These are phyloP conservation scores for Polylopha cassiicola DNA, from an alignment of 2,888 invertebrate genomes.

Conservation along the genomic window DNA sequence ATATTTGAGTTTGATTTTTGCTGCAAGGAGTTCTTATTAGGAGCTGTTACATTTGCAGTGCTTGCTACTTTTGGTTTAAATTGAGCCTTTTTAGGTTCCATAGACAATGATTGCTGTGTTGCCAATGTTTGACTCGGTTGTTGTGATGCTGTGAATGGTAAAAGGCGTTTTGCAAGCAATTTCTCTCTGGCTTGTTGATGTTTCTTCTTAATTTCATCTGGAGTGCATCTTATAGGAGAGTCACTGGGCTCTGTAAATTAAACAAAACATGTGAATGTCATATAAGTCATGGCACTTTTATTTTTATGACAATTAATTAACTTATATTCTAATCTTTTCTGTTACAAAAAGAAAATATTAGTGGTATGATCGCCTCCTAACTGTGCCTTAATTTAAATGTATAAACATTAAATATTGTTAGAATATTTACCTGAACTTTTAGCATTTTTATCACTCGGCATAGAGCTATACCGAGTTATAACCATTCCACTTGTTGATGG, in stretches of 20 bases:
- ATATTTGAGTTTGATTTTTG: constrained; percentile 12
- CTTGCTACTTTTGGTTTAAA: constrained; percentile 51
- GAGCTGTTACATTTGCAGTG: constrained; percentile 15
- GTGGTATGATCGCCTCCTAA: no score
- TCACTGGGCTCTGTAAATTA: constrained; percentile 34
- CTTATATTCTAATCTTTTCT: no score
- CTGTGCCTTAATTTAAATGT: neutral
- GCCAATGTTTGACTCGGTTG: constrained; percentile 28
- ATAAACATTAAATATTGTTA: neutral
- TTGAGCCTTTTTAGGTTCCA: constrained; percentile 24
- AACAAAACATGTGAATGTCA: neutral
- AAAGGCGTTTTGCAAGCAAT: constrained; percentile 69
- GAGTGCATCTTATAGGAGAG: constrained; percentile 70
- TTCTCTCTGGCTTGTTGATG: constrained; percentile 78
- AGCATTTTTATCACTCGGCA: constrained; percentile 59
- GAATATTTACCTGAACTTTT: constrained; percentile 33
- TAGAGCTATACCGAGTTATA: constrained; percentile 64
- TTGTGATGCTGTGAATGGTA: constrained; percentile 59
- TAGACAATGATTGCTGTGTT: constrained; percentile 21
- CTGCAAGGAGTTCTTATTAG: no score
- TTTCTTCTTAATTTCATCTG: constrained; percentile 80
- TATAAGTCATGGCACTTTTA: neutral
- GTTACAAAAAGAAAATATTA: no score
- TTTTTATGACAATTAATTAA: no score
- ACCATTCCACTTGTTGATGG: constrained; percentile 62